These are phyloP conservation scores for Crotalus viridis DNA, from an alignment of 2,113 vertebrate species.

Conservation along the genomic window DNA sequence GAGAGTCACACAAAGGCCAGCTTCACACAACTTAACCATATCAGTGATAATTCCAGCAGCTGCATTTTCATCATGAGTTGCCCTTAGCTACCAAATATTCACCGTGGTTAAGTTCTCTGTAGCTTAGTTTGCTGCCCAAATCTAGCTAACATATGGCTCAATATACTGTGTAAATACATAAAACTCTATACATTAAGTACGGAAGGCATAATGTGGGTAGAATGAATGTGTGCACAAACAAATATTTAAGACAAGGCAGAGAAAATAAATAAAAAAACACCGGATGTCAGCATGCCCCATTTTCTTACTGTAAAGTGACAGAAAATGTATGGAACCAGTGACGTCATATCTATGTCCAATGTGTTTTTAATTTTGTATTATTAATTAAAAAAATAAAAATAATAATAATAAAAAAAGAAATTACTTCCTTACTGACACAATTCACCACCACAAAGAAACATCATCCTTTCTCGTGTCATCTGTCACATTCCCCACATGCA, in stretches of 20 bases:
- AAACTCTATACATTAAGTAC: not conserved
- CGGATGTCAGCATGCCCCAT: too few species aligned
- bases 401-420: too few species aligned
- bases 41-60: not conserved
- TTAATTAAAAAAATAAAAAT: too few species aligned
- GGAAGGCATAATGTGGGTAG: not conserved
- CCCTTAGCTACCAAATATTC: not conserved
- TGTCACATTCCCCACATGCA: too few species aligned
- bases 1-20: not conserved
- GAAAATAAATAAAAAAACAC: too few species aligned
- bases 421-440: too few species aligned
- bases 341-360: too few species aligned
- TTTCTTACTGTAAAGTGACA: too few species aligned
- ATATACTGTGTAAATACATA: not conserved
- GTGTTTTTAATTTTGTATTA: too few species aligned
- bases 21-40: not conserved
- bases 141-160: not conserved
- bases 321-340: too few species aligned
- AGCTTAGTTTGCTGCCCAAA: not conserved
- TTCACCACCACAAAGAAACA: too few species aligned
- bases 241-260: not conserved
- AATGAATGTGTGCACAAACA: not conserved
- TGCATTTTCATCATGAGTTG: not conserved
- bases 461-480: too few species aligned
- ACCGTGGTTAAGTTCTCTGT: not conserved